These are phyloP conservation scores for Narcine bancroftii DNA, from an alignment of 2,113 vertebrate genomes.

Conservation along the genomic window DNA sequence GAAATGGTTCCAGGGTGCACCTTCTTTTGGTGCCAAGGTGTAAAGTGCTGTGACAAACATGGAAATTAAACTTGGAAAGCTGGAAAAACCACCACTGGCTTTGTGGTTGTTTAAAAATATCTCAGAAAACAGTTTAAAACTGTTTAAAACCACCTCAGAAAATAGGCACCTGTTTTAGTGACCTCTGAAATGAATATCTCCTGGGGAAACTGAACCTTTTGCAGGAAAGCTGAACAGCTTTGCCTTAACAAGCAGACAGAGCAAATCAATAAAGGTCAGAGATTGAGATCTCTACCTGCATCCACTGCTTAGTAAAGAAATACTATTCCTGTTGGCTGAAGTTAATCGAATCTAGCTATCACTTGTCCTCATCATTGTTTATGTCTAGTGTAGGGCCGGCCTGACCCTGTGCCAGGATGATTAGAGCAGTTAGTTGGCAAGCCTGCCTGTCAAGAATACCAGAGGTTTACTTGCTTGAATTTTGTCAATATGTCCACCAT, in stretches of 20 bases:
- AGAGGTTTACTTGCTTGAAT: not conserved
- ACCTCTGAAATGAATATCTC: not conserved
- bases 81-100: not conserved
- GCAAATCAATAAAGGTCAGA: slow-evolving; percentile 47
- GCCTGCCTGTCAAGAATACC: not conserved
- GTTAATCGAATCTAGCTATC: slow-evolving; percentile 44
- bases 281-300: slow-evolving; percentile 49
- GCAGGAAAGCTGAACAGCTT: not conserved
- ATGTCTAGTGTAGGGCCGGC: slow-evolving; percentile 48
- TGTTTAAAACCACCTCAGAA: not conserved
- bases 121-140: not conserved
- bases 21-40: not conserved
- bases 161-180: not conserved
- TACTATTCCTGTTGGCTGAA: slow-evolving; percentile 44
- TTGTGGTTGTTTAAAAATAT: not conserved
- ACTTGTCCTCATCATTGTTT: slow-evolving; percentile 56
- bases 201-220: not conserved
- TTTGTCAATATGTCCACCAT: not conserved
- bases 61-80: not conserved
- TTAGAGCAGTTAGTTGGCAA: not conserved
- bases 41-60: not conserved
- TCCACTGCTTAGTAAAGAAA: slow-evolving; percentile 44
- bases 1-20: not conserved
- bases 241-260: not conserved
- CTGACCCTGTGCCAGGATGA: slow-evolving; percentile 35